Percentiles rank a stretch among this genome's conserved stretches.
These are phyloP conservation scores for Machaerirhynchus nigripectus DNA, from an alignment of 2,113 vertebrate species.

Conservation along the genomic window DNA sequence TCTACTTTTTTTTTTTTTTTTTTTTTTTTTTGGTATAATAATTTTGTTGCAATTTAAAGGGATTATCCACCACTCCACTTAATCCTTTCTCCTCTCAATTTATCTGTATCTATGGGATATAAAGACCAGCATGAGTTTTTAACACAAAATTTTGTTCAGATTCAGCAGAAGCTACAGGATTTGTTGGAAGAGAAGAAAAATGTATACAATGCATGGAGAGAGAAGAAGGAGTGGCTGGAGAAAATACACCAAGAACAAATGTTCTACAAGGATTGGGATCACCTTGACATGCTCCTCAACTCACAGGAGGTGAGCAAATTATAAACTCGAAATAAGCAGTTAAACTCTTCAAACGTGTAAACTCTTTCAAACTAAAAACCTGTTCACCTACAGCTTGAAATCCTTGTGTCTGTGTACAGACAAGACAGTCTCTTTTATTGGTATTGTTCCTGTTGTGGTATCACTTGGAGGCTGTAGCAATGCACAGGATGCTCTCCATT, in stretches of 20 bases:
- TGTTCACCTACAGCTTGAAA: not conserved
- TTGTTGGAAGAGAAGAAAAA: conserved; percentile 69
- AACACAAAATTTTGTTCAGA: conserved; percentile 40
- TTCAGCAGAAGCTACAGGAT: conserved; percentile 72
- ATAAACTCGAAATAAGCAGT: not conserved
- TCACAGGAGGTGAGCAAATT: conserved; percentile 79
- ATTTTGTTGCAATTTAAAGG: not conserved
- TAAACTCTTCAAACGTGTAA: not conserved
- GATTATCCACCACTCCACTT: not conserved
- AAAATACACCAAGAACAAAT: conserved; percentile 75
- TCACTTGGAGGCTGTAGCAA: not conserved
- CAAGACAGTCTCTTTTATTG: not conserved
- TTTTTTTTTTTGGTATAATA: not conserved
- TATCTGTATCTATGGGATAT: not conserved
- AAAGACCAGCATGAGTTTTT: not conserved
- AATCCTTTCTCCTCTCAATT: not conserved
- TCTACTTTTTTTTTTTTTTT: not conserved
- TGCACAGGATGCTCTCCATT: not conserved
- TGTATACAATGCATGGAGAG: conserved; percentile 78
- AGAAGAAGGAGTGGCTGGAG: conserved; percentile 77
- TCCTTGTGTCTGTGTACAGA: not conserved
- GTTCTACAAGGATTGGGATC: conserved; percentile 81
- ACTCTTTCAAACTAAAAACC: not conserved
- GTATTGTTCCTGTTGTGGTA: not conserved
- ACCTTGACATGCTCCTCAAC: conserved; percentile 77